phyloP scores from a whole-genome alignment of 2,797 vertebrate species.

The Liasis olivaceus region DNA sequence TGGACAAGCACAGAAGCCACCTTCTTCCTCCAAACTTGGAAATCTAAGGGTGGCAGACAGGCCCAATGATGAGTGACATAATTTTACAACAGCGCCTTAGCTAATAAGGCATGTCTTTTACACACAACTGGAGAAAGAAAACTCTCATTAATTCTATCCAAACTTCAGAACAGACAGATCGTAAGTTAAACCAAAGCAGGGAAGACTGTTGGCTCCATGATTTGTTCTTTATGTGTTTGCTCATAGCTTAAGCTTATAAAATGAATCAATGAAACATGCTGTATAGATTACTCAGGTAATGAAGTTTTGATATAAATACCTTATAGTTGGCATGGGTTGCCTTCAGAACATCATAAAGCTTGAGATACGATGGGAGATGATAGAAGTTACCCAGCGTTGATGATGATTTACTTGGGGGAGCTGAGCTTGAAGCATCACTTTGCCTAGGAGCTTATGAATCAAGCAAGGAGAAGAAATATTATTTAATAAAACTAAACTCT shows the following conservation, averaged over 20 bases:
- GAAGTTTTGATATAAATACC: slow-evolving; percentile 69
- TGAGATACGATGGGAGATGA: slow-evolving; percentile 94
- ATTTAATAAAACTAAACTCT: not conserved
- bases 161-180: not conserved
- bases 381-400: slow-evolving; percentile 90
- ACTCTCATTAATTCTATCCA: not conserved
- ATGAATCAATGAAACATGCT: not conserved
- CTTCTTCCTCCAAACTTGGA: too few relatives aligned
- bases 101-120: not conserved
- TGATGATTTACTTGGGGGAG: slow-evolving; percentile 86
- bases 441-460: slow-evolving; percentile 79
- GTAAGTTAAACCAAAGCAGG: not conserved
- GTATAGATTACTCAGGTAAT: not conserved
- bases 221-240: not conserved
- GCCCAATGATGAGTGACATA: too few relatives aligned
- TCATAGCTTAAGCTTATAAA: not conserved
- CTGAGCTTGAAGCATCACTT: slow-evolving; percentile 80
- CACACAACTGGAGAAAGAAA: not conserved
- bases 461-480: slow-evolving; percentile 14
- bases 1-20: too few relatives aligned
- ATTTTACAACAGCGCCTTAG: too few relatives aligned
- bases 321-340: slow-evolving; percentile 97
- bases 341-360: slow-evolving; percentile 94
- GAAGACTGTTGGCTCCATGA: not conserved
- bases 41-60: too few relatives aligned